Base-by-base conservation (phyloP, 2,888 invertebrate genomes). In the Melanchra persicariae region DNA sequence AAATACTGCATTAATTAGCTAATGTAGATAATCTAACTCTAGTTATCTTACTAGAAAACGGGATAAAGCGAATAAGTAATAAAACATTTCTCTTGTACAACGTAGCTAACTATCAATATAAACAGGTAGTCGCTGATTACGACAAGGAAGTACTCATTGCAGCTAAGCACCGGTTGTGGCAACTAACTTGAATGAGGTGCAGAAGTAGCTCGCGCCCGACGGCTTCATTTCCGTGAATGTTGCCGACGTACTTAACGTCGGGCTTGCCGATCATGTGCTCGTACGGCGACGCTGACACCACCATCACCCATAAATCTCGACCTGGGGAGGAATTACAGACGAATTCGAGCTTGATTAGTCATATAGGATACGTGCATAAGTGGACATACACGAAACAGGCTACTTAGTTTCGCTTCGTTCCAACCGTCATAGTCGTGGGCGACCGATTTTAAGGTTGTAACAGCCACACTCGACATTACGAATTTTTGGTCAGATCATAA, bases 161-260 rank as follows among this genome's bases (percentile, higher is more conserved):
- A 57, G 67, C 34, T 74, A 77, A 81, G 52, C 72, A 81, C 71
- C 52, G 69, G 76, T 79, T 76, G 64, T 54, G 61, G 49, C 59
- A 64, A 89, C 89, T 82, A 93, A 98, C 98, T 92, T 98, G 97
- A 87, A 99, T 98, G 79, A 99, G 96, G 91, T 99, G 98, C 67
- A 99, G 96, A 89, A 99, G 97, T 87, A 99, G 95, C 94, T 99
- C 99, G 37, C 99, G 97, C 19, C 99, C 99, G 45, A 99, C 98
- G 0, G 98, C 98, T 94, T 99, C 99, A 91, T 99, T 99, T 74
- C 99, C 99, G 93, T 99, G 99, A 95, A 99, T 99, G 94, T 99
- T 99, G 68, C 98, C 99, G 66, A 99, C 98, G 93, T 99, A 99
- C 93, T 99, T 99, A 66, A 99, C 99, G 93, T 99, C 99, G 2